Base-by-base conservation (phyloP, 2,797 vertebrate species). In the Takifugu ocellatus region DNA sequence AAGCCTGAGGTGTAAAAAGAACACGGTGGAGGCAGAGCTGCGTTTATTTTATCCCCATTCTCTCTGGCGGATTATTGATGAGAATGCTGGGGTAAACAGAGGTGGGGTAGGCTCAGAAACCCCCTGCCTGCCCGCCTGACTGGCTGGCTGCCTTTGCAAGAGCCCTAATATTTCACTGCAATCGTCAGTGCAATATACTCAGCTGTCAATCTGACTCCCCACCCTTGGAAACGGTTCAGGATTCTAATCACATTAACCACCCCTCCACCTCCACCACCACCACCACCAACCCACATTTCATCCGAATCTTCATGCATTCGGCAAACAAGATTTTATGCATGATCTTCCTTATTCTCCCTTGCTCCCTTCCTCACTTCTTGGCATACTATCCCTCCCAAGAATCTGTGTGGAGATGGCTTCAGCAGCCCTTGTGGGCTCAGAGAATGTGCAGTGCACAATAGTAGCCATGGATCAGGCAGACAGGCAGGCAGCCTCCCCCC, bases 291-390 rank as follows among this genome's bases (percentile, higher is more conserved):
- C 36, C 36, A 39, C 36, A 39, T 39, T 92, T 92, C 85, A 91
- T 93, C 91, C 90, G 88, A 93, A 92, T 94, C 91, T 86, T 90
- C 90, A 92, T 92, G 88, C 86, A 90, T 84, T 91, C 88, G 90
- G 85, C 88, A 90, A 90, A 92, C 77, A 85, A 90, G 87, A 92
- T 93, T 93, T 93, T 92, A 90, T 92, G 90, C 90, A 87, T 91
- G 91, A 89, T 92, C 90, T 89, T 92, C 89, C 56, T 51, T 62
- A 54, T 61, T 33, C 79, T 57, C 73, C 17, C 31, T 36, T 2
- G 14, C 31, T 36, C 29, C 11, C 50, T 36, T 31, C 10, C 17
- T 90, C 88, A 84, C 86, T 85, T 90, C 81, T 87, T 87, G 85
- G 74, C 86, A 84, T 84, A 67, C 82, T 81, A 78, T 79, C 74